Evolutionary conservation across 2,113 vertebrate species (phyloP), one percentile per base, ranked within the genome.

Genomic region (Cacatua alba): DNA sequence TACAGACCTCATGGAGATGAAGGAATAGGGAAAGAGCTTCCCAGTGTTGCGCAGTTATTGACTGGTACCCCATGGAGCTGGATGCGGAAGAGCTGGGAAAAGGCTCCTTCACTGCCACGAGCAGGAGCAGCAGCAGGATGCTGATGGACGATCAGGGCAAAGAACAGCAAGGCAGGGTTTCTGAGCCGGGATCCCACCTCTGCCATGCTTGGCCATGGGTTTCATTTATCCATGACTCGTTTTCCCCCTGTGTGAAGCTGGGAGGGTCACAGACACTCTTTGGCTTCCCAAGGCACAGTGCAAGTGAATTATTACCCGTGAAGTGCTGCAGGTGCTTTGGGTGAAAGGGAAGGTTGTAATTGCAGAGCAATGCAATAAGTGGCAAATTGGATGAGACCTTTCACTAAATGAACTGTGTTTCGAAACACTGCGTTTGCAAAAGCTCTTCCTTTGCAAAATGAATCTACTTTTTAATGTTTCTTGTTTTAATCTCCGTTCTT

Each of bases 381-480:
- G 74, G 90, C 94, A 96, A 96, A 97, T 92, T 95, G 94, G 92
- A 90, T 76, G 81, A 94, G 94, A 87, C 82, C 93, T 88, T 64
- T 33, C 41, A 49, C 83, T 77, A 91, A 96, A 96, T 79, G 89
- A 92, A 43, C 83, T 21, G 86, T 75, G 76, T 80, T 76, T 44
- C 86, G 46, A 93, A 96, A 84, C 81, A 49, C 14, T 26, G 72
- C 52, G 2, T 44, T 81, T 52, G 80, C 80, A 33, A 24, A 44
- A 86, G 18, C 82, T 33, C 65, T 10, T 82, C 62, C 88, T 31
- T 57, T 33, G 5, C 7, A 35, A 91, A 90, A 94, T 13, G 39
- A 76, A 87, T 75, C 90, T 62, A n/a, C 77, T 89, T 95, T 72
- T 88, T 68, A 92, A 72, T 76, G 91, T 78, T 92, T 39, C 95